Evolutionary conservation across 1,140 invertebrate species (phyloP), one percentile per base, ranked within the genome.

Genomic region (Lepeophtheirus salmonis): DNA sequence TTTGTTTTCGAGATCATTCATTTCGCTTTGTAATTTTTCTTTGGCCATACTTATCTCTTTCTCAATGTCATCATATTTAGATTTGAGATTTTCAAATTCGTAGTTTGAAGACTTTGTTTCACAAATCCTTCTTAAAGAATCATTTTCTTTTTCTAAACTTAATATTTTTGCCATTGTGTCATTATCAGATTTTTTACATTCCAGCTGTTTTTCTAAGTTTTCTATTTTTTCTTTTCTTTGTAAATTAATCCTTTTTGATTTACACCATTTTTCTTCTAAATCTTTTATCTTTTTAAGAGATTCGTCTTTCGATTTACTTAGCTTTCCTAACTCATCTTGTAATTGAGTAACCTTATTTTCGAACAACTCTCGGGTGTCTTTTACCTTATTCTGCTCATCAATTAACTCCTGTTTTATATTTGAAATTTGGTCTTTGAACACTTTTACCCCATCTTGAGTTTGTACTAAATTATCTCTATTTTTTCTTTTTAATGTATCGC

Each of bases 31-130:
- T 24, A 54, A 22, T n/a, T 54, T 54, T 4, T 82, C 78, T 69
- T 86, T 88, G 53, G 80, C 80, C 0, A 83, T 76, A 0, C 86
- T 82, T 63, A 83, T 83, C 67, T 86, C 83, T 68, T 87, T 84
- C 67, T 83, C 80, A n/a, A 89, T 70, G 62, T 83, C 75, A 66
- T 86, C 85, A 70, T 87, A 86, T 69, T 84, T 86, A 2, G 75
- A 73, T 21, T 82, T 86, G 4, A 89, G 71, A 64, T 87, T 83
- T 62, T 85, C 80, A 69, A 83, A 83, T 63, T 85, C 80, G 62
- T 82, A 77, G 56, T 17, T 20, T 16, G 52, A 54, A 14, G 52
- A 22, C 52, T 54, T 54, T 17, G 3, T 54, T 2, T 14, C 23
- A 3, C 23, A 14, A 17, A 54, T 2, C 22, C 23, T 54, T 22